A percentile compares a stretch with the other conserved stretches of the same genome.
These are phyloP conservation scores for Caenorhabditis virilis DNA, from an alignment of 2,888 invertebrate genomes.

Conservation along the genomic window DNA sequence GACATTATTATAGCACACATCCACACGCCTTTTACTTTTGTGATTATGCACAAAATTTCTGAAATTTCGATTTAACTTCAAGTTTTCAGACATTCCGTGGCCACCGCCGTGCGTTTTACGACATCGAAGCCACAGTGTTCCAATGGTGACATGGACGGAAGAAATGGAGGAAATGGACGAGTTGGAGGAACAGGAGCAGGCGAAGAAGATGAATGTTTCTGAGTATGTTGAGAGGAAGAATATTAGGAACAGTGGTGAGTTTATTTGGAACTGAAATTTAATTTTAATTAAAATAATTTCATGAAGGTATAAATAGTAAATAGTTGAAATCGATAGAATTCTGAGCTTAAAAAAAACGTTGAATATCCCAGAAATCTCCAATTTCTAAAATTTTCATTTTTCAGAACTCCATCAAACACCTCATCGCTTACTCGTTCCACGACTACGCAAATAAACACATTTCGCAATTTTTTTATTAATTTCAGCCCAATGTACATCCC, in stretches of 20 bases:
- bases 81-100: constrained; percentile 41
- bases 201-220: constrained; percentile 33
- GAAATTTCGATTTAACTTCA: background rate
- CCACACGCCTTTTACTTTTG: background rate
- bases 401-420: too few relatives aligned
- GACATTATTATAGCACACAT: background rate
- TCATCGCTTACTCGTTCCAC: too few relatives aligned
- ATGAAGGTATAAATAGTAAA: too few relatives aligned
- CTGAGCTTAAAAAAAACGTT: background rate
- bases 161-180: constrained; percentile 1
- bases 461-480: too few relatives aligned
- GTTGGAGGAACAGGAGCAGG: background rate
- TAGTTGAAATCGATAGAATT: too few relatives aligned
- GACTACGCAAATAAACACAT: too few relatives aligned
- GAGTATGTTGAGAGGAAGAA: constrained; percentile 24
- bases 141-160: background rate
- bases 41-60: too few relatives aligned
- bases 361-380: background rate
- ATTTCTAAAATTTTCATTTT: too few relatives aligned
- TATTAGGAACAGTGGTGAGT: constrained; percentile 18
- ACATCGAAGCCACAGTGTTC: constrained; percentile 37
- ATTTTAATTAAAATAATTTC: background rate
- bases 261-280: too few relatives aligned
- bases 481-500: too few relatives aligned
- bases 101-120: constrained; percentile 37